Conservation (phyloP, 2,113 vertebrate genomes). For the Crotalus viridis region DNA sequence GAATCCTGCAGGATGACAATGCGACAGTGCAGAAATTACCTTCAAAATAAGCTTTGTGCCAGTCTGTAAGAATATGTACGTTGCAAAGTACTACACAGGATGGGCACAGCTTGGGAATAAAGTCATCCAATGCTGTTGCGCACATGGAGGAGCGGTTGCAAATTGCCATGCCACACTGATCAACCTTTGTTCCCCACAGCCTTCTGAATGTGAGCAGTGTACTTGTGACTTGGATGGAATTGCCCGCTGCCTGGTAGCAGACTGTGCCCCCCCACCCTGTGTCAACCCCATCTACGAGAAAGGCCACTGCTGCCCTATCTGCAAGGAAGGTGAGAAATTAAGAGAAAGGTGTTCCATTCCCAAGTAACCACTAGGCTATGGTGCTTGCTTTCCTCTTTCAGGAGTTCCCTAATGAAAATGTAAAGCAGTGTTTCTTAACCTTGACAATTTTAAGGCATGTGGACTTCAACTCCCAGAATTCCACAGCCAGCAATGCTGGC, state of each 20-base stretch:
- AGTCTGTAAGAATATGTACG: background rate
- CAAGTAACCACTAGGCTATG: background rate
- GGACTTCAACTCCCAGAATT: no score
- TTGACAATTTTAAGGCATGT: no score
- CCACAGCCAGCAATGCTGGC: no score
- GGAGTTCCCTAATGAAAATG: background rate
- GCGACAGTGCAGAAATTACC: background rate
- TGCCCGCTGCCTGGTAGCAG: slow-evolving; percentile 78
- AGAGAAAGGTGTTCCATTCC: background rate
- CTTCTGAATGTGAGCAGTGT: slow-evolving; percentile 82
- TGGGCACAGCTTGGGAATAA: background rate
- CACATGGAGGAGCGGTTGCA: background rate
- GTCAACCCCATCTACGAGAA: slow-evolving; percentile 78
- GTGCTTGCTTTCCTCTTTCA: background rate
- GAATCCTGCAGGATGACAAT: background rate
- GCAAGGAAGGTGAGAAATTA: slow-evolving; percentile 73
- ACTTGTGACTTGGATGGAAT: slow-evolving; percentile 79
- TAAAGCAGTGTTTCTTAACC: background rate
- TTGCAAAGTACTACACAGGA: background rate
- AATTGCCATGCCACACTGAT: background rate
- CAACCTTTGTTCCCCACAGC: slow-evolving; percentile 61
- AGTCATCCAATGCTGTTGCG: background rate
- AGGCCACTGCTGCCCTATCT: slow-evolving; percentile 79
- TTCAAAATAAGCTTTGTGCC: background rate
- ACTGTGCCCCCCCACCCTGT: slow-evolving; percentile 80